Evolutionary conservation across 92 coral and sea anemone species (phyloP).

Genomic region (Ricordea florida): DNA sequence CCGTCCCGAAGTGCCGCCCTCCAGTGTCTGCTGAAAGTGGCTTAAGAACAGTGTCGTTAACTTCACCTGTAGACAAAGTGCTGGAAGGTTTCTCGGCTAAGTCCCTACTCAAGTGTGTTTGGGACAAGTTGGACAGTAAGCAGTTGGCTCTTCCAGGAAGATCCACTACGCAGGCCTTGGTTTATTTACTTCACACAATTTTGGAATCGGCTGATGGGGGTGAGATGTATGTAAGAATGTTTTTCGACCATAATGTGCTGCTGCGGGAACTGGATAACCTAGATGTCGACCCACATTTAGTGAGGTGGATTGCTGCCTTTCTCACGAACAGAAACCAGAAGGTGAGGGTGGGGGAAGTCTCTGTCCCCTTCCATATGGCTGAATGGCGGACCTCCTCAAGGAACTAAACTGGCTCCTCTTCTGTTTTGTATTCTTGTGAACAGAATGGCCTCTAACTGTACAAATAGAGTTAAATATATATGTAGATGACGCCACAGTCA

Average conservation of each 20-base stretch:
- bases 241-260: slow-evolving; percentile 10
- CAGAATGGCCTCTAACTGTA: slow-evolving; percentile 4
- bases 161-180: not conserved
- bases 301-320: slow-evolving; percentile 44
- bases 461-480: slow-evolving; percentile 11
- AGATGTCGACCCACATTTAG: slow-evolving; percentile 28
- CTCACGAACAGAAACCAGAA: slow-evolving; percentile 16
- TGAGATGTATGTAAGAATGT: slow-evolving; percentile 11
- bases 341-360: not conserved
- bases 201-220: not conserved
- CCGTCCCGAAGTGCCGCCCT: slow-evolving; percentile 23
- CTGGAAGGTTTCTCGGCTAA: not conserved
- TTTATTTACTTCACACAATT: not conserved
- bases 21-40: slow-evolving; percentile 10
- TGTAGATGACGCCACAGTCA: slow-evolving; percentile 34
- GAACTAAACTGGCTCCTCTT: slow-evolving; percentile 9
- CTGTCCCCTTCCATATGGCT: not conserved
- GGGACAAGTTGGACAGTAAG: not conserved
- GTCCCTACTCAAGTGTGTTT: not conserved
- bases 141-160: not conserved
- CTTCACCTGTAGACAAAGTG: not conserved
- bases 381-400: slow-evolving; percentile 14
- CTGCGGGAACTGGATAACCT: slow-evolving; percentile 13
- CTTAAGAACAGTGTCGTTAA: slow-evolving; percentile 3
- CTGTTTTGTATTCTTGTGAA: slow-evolving; percentile 14